Base-by-base conservation (phyloP, 2,888 invertebrate species). In the Xestia sexstrigata region DNA sequence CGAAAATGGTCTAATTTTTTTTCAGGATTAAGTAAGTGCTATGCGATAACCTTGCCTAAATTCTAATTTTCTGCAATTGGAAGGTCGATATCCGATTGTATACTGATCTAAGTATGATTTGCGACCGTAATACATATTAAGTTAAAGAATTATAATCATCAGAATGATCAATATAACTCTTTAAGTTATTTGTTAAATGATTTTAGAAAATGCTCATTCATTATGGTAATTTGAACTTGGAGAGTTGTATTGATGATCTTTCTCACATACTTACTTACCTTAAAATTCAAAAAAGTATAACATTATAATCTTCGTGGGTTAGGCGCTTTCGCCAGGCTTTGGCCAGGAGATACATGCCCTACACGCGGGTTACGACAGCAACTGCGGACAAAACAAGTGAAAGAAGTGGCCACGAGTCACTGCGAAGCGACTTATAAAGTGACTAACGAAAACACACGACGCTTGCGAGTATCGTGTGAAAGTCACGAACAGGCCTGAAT, bases 1-100 rank as follows among this genome's bases (percentile, higher is more conserved):
- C 4, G 42, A 65, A 72, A 68, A 66, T 26, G 62, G 23, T 78
- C 47, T 60, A 82, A 58, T 84, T 81, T 76, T 74, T 75, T 63
- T 30, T 26, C 23, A 1, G 63, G 49, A 70, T 71, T 72, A 65
- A 67, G n/a, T 7, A 67, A 69, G n/a, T 7, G 7, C 58, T 7
- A 17, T 30, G 58, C 58, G 15, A 7, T 60, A 58, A 13, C 7
- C 11, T 52, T 2, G 15, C 1, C 26, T 2, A 1, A 15, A 58
- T 55, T n/a, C 3, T 11, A 23, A 55, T 58, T 26, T 58, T 15
- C 58, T 60, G 15, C 17, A 30, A 49, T 20, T 71, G 68, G 35
- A 15, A 26, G 63, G 47, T 4, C 9, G 23, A 23, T 23, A 23
- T 23, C 23, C n/a, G 23, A n/a, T 52, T 52, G 52, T 23, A 3